Evolutionary conservation across 2,888 invertebrate genomes (phyloP), one percentile per base, ranked within the genome.

Genomic region (Noctua janthina): DNA sequence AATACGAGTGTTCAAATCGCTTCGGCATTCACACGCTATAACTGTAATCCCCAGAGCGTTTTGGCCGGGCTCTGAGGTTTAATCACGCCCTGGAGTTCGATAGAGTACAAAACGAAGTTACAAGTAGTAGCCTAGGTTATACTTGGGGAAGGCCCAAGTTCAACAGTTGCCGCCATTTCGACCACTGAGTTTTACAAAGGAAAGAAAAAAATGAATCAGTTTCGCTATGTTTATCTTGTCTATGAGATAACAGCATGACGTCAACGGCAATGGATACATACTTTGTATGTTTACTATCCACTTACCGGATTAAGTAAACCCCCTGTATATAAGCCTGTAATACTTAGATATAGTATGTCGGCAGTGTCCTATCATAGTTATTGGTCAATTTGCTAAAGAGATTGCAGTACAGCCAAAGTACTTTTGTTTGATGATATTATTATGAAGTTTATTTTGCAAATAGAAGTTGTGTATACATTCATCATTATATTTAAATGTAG

Each of bases 221-320:
- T 76, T 49, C 49, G 11, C n/a, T n/a, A 2, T 13, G 4, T 46
- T 35, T 54, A n/a, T 69, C 43, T 39, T 46, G 35, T 67, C 29
- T 15, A 73, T 0, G 29, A 39, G 85, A 85, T 85, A 85, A 69
- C 8, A 43, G 35, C 29, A 64, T 85, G 81, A 81, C 85, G 88
- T 85, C 85, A 87, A 70, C 46, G 17, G 29, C n/a, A 71, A 59
- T 68, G 39, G 46, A 76, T 29, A 62, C n/a, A 62, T 67, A 29
- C 59, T 7, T 54, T 51, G 6, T 39, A 67, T 68, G 43, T 83
- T 78, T 83, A 68, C 74, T n/a, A 66, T 72, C 81, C 82, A 85
- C 69, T 87, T 81, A 39, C 20, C 29, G 23, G 85, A 85, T 87
- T 85, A 85, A 74, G 59, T 69, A 68, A 74, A 81, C 85, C 74